phyloP scores from a whole-genome alignment of 2,797 vertebrate genomes.

The Macroramphosus scolopax region DNA sequence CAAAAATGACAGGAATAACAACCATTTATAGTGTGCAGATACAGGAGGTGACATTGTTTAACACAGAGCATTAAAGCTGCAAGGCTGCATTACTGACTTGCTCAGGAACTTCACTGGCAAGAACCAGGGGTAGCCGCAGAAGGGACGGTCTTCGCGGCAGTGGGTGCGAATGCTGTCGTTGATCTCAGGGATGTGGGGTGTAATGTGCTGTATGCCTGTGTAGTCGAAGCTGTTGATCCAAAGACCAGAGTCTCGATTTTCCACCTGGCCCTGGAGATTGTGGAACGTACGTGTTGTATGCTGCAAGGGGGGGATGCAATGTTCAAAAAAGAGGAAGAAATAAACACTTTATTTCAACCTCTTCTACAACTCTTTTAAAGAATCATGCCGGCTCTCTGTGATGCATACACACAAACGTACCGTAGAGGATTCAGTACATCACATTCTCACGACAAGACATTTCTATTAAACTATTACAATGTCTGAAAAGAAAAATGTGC shows the following conservation, averaged over 20 bases:
- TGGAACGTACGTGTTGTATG: constrained; percentile 88
- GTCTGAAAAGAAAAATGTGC: too few relatives aligned
- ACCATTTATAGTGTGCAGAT: neutral
- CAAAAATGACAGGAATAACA: too few relatives aligned
- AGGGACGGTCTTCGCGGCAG: constrained; percentile 83
- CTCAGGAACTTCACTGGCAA: constrained; percentile 92
- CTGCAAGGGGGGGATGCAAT: constrained; percentile 58
- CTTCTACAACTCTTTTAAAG: too few relatives aligned
- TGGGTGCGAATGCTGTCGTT: constrained; percentile 85
- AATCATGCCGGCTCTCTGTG: too few relatives aligned
- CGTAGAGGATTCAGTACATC: too few relatives aligned
- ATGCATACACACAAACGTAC: too few relatives aligned
- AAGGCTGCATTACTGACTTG: constrained; percentile 77
- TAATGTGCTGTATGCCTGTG: constrained; percentile 88
- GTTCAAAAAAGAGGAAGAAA: neutral
- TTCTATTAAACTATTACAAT: too few relatives aligned
- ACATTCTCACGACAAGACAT: too few relatives aligned
- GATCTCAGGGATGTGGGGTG: constrained; percentile 88
- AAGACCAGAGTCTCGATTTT: constrained; percentile 89
- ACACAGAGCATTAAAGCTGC: neutral
- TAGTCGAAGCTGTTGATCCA: constrained; percentile 98
- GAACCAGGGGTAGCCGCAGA: constrained; percentile 96
- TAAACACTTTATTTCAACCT: too few relatives aligned
- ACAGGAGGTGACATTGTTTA: neutral
- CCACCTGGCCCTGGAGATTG: constrained; percentile 82